A percentile compares a stretch with the other conserved stretches of the same genome.
Conservation (phyloP, 2,797 vertebrate genomes). For the Microctenopoma lineatum region DNA sequence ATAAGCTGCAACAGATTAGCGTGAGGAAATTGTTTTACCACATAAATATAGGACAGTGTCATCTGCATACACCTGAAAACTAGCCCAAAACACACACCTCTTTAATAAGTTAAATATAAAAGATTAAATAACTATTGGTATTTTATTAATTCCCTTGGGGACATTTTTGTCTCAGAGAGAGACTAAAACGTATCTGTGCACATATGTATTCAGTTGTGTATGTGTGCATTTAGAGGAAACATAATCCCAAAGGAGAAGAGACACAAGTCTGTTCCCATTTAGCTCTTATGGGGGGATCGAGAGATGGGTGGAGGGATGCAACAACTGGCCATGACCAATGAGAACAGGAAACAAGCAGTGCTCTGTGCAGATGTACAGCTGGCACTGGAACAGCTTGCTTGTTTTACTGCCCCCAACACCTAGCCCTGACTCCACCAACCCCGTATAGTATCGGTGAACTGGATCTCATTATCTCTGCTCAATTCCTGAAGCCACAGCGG, state of each 20-base stretch:
- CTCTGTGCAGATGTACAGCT: constrained; percentile 72
- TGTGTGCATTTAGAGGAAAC: constrained; percentile 36
- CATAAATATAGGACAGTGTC: constrained; percentile 5
- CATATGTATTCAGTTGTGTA: background rate
- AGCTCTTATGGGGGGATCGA: constrained; percentile 46
- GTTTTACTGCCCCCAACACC: constrained; percentile 45
- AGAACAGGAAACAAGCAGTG: constrained; percentile 59
- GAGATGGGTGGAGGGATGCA: constrained; percentile 33
- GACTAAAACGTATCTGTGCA: background rate
- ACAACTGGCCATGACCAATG: constrained; percentile 66
- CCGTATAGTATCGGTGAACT: constrained; percentile 58
- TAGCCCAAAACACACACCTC: background rate
- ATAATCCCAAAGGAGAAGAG: constrained; percentile 58
- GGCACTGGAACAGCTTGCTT: constrained; percentile 50
- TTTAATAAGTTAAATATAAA: too few species aligned
- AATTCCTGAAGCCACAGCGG: background rate
- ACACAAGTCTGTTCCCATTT: constrained; percentile 70
- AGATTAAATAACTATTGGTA: too few species aligned
- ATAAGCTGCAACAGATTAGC: background rate
- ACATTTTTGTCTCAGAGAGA: background rate
- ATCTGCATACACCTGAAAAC: constrained; percentile 9
- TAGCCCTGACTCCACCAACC: background rate
- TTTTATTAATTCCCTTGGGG: too few species aligned
- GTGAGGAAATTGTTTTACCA: background rate
- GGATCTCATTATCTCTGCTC: constrained; percentile 57